Conservation (phyloP, 2,797 vertebrate species). For the Pseudotriccus pelzelni region DNA sequence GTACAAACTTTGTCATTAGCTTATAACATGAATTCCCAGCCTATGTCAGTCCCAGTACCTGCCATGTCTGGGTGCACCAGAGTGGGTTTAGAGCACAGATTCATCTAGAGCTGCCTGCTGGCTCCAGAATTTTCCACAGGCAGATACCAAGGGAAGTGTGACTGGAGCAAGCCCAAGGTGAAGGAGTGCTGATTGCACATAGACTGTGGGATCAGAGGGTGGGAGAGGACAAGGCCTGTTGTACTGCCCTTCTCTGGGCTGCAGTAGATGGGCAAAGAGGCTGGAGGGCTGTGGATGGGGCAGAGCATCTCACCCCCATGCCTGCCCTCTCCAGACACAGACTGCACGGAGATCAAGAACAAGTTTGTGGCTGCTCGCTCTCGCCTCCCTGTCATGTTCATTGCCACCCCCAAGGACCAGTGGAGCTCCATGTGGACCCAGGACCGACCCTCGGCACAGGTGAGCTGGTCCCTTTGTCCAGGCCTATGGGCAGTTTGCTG, state of each 20-base stretch:
- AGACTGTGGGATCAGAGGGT: neutral
- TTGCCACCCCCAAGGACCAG: constrained; percentile 90
- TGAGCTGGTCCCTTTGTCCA: constrained; percentile 45
- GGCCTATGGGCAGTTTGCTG: rapidly evolving
- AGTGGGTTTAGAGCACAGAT: neutral
- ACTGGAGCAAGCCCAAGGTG: rapidly evolving
- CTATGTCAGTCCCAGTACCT: neutral
- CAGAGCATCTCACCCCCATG: neutral
- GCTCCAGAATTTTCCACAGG: neutral
- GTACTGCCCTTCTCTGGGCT: neutral
- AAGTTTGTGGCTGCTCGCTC: constrained; percentile 86
- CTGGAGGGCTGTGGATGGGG: neutral
- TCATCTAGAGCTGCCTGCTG: neutral
- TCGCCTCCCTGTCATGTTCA: constrained; percentile 89
- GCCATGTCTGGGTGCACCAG: neutral
- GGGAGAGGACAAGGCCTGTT: neutral
- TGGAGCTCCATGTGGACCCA: constrained; percentile 90
- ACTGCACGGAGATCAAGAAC: constrained; percentile 89
- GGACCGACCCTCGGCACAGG: constrained; percentile 85
- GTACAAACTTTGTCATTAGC: neutral
- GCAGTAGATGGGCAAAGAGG: rapidly evolving
- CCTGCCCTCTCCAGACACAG: constrained; percentile 72
- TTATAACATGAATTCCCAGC: neutral
- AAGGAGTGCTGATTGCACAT: neutral
- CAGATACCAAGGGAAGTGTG: rapidly evolving